phyloP scores from a whole-genome alignment of 2,888 invertebrate species.

The Acrobasis consociella region DNA sequence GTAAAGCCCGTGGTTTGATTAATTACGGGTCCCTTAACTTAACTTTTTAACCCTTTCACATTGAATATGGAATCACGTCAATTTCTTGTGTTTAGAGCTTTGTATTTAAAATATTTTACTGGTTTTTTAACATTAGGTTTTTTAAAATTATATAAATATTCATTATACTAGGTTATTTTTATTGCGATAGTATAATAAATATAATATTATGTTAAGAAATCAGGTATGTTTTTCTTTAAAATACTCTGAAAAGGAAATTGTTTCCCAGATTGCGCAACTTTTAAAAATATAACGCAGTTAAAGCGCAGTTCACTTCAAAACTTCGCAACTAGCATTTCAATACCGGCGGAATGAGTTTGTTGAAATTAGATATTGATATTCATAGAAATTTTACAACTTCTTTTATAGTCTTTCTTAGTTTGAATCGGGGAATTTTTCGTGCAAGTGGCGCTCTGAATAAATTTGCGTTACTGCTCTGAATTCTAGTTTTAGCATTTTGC shows the following conservation, averaged over 20 bases:
- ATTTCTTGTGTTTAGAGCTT: too few species aligned
- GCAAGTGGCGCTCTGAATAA: constrained; percentile 6
- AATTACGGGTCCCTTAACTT: too few species aligned
- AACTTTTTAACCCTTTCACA: too few species aligned
- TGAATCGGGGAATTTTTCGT: constrained; percentile 1
- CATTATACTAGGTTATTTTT: too few species aligned
- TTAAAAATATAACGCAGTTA: constrained; percentile 8
- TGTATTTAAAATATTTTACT: too few species aligned
- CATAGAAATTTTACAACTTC: constrained; percentile 26
- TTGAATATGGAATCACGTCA: too few species aligned
- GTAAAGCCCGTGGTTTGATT: too few species aligned
- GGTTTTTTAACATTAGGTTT: too few species aligned
- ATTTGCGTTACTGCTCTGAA: not conserved
- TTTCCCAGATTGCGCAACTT: not conserved
- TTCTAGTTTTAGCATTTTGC: not conserved
- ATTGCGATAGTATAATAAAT: too few species aligned
- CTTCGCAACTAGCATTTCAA: constrained; percentile 20
- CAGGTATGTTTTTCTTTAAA: not conserved
- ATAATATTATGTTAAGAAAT: too few species aligned
- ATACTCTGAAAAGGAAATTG: not conserved
- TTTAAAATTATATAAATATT: too few species aligned
- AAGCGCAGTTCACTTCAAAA: constrained; percentile 13
- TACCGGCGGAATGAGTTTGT: constrained; percentile 20
- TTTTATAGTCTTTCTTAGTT: constrained; percentile 17
- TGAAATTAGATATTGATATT: constrained; percentile 27